A percentile compares a stretch with the other conserved stretches of the same genome.
Conservation (phyloP, 1,140 invertebrate genomes). For the Oreohelix idahoensis region DNA sequence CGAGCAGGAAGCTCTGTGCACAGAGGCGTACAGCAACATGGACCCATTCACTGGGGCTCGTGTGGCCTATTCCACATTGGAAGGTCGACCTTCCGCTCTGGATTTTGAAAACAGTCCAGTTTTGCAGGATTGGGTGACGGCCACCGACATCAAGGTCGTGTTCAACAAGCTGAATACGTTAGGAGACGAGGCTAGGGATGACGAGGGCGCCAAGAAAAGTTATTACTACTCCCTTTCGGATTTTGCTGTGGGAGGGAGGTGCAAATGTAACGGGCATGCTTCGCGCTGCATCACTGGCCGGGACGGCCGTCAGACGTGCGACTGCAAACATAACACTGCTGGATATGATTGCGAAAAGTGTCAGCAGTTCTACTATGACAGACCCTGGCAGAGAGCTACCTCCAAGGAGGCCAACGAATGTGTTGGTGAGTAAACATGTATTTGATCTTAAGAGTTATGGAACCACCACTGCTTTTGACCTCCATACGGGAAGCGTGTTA, state of each 20-base stretch:
- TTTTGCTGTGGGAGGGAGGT: slow-evolving; percentile 97
- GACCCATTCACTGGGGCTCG: slow-evolving; percentile 73
- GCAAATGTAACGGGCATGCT: slow-evolving; percentile 99
- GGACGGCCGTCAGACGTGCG: slow-evolving; percentile 87
- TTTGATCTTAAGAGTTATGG: no score
- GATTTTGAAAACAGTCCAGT: slow-evolving; percentile 96
- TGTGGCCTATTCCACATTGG: slow-evolving; percentile 95
- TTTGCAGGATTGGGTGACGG: slow-evolving; percentile 98
- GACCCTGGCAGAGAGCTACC: slow-evolving; percentile 97
- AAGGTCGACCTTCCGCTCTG: slow-evolving; percentile 91
- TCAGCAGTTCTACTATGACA: slow-evolving; percentile 98
- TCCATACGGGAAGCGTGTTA: no score
- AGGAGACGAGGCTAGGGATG: slow-evolving; percentile 60
- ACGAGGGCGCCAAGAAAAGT: slow-evolving; percentile 67
- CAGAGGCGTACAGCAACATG: slow-evolving; percentile 80
- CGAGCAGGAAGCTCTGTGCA: slow-evolving; percentile 80
- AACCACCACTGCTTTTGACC: no score
- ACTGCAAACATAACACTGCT: slow-evolving; percentile 98
- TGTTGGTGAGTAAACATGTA: slow-evolving; percentile 89
- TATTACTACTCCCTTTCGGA: slow-evolving; percentile 89
- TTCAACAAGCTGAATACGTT: slow-evolving; percentile 76
- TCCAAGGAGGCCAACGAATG: slow-evolving; percentile 96
- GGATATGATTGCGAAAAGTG: slow-evolving; percentile 98
- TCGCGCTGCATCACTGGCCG: slow-evolving; percentile 82
- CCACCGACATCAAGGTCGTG: slow-evolving; percentile 94